Percentiles rank a stretch among this genome's conserved stretches.
phyloP scores from a whole-genome alignment of 2,888 invertebrate species.

The Apodemia zela region DNA sequence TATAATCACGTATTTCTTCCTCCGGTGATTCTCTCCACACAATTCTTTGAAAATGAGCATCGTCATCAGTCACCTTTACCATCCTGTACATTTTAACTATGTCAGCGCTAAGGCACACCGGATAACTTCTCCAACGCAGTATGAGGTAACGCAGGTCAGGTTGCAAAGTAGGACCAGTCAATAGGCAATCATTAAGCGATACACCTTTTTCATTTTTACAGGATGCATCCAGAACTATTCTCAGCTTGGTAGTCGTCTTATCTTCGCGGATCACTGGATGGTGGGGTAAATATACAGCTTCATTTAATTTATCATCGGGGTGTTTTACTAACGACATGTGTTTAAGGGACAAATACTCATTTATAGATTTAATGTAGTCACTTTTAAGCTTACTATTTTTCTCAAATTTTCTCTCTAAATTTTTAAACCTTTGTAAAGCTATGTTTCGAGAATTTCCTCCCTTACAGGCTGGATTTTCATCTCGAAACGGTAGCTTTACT shows the following conservation, averaged over 20 bases:
- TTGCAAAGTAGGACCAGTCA: slow-evolving; percentile 36
- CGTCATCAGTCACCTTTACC: slow-evolving; percentile 22
- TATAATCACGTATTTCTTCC: slow-evolving; percentile 21
- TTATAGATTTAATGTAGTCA: neutral
- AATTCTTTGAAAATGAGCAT: slow-evolving; percentile 25
- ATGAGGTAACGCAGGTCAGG: slow-evolving; percentile 35
- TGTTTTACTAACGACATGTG: neutral
- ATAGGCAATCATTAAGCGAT: slow-evolving; percentile 34
- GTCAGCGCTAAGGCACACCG: slow-evolving; percentile 29
- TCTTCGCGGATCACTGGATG: slow-evolving; percentile 17
- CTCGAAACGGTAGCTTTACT: slow-evolving; percentile 24
- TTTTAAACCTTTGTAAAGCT: slow-evolving; percentile 6
- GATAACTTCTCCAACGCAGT: slow-evolving; percentile 31
- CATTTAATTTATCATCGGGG: neutral
- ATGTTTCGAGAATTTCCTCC: slow-evolving; percentile 1
- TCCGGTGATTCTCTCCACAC: slow-evolving; percentile 26
- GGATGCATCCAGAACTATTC: slow-evolving; percentile 28
- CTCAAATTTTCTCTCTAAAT: slow-evolving; percentile 10
- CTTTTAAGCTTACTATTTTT: neutral
- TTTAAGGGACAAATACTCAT: neutral
- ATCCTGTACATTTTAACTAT: slow-evolving; percentile 39
- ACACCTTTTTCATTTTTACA: slow-evolving; percentile 25
- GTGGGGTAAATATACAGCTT: neutral
- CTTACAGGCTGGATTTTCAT: neutral
- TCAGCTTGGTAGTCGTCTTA: neutral